Conservation (phyloP, 2,888 invertebrate species). For the Drosophila fulvimacula region DNA sequence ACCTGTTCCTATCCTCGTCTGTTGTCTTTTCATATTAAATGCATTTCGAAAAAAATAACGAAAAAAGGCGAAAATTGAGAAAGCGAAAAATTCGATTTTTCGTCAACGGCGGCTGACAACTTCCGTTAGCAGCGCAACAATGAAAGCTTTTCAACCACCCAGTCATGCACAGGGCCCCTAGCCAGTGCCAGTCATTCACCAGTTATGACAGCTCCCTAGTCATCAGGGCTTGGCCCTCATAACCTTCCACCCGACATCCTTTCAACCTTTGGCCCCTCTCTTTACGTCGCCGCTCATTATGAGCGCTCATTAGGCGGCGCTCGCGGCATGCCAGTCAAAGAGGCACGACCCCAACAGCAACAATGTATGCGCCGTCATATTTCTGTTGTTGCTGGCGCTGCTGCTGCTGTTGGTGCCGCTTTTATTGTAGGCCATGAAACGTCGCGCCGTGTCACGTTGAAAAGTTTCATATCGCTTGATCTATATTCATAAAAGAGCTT, state of each 20-base stretch:
- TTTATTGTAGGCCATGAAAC: conserved; percentile 20
- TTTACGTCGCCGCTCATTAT: conserved; percentile 73
- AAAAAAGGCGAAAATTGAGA: conserved; percentile 8
- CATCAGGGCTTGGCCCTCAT: conserved; percentile 9
- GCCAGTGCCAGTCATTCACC: conserved; percentile 55
- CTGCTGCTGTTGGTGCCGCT: conserved; percentile 2
- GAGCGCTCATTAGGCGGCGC: conserved; percentile 78
- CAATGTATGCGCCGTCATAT: conserved; percentile 17
- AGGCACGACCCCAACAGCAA: conserved; percentile 58
- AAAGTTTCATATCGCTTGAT: neutral
- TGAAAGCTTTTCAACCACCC: conserved; percentile 25
- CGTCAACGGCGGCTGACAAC: conserved; percentile 66
- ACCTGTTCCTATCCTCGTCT: conserved; percentile 59
- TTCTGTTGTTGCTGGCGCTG: conserved; percentile 11
- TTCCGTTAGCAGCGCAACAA: conserved; percentile 66
- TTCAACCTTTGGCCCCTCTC: conserved; percentile 37
- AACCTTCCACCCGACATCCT: conserved; percentile 9
- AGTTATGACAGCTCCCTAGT: conserved; percentile 57
- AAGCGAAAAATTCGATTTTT: conserved; percentile 68
- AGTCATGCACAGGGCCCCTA: conserved; percentile 25
- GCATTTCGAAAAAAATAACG: conserved; percentile 58
- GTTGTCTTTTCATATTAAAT: conserved; percentile 81
- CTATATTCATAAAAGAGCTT: neutral
- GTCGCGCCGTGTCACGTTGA: conserved; percentile 4
- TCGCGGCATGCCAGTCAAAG: conserved; percentile 69